Evolutionary conservation across 1,140 invertebrate species (phyloP), one percentile per base, ranked within the genome.

Genomic region (Drosophila sp.): DNA sequence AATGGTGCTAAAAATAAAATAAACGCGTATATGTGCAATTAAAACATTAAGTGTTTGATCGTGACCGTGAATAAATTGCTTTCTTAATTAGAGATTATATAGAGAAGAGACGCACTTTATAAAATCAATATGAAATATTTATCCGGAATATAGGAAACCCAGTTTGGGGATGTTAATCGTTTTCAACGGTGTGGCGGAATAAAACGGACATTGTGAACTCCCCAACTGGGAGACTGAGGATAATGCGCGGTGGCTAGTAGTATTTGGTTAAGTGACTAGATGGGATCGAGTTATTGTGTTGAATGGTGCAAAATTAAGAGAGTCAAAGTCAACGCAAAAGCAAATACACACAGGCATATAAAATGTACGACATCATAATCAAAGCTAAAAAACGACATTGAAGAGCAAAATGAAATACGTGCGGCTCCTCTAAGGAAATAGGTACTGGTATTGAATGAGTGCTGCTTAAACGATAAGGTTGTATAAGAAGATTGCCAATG

Each of bases 311-410:
- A 65, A 66, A 66, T n/a, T 23, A 66, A 57, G 32, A 2, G 29
- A 17, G 2, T 32, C 55, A 6, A 57, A 66, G 40, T 23, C 17
- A 65, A 58, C 25, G 50, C 50, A 38, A 60, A 50, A 35, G 30
- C 29, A 65, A 64, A 30, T 60, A 66, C 33, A 54, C 17, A 66
- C 65, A 71, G 32, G 65, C 65, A 71, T 35, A 66, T 58, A 17
- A 58, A 54, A 25, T 29, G 23, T n/a, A 71, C 55, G 50, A 63
- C 60, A 47, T 50, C 41, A 63, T 50, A 60, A 40, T 44, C 40
- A 61, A 40, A 68, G 44, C 41, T 55, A 67, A 32, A 27, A 35
- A 40, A 67, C 65, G 56, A 67, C 57, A 57, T 57, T 66, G 38
- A 60, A 60, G 40, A 41, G 35, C 17, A 67, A 67, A 61, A 61